Base-by-base conservation (phyloP, 2,888 invertebrate species). In the Temnothorax ravouxi region DNA sequence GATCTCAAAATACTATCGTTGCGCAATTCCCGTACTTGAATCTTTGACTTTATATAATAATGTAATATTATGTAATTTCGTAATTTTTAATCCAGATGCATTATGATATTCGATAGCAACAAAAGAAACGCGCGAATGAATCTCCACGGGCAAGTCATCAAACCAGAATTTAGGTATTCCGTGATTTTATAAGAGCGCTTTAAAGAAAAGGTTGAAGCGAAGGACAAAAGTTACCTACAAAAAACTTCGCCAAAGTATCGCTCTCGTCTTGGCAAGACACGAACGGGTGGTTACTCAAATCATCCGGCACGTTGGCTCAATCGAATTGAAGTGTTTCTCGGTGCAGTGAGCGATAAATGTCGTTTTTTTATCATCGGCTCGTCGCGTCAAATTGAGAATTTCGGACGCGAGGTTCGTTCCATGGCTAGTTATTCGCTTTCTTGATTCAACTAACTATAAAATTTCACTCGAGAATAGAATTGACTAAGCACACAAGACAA, bases 321-420 rank as follows among this genome's bases (percentile, higher is more conserved):
- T 91, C 90, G 85, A 87, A 89, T 90, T 86, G 81, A 87, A 92
- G 92, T 92, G 91, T 91, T 91, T 91, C 91, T 87, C 88, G 84
- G 82, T 91, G 92, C 92, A 90, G 77, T 90, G 84, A 85, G 61
- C 69, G 83, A 82, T 84, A 69, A 85, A 62, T 80, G 71, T 66
- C 85, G 67, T 82, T 89, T 89, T 88, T 88, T 21, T 15, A n/a
- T 6, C 2, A 29, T 76, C 76, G 52, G 47, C 13, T 54, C 21
- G 8, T 56, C 34, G 34, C 41, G 44, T 71, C 47, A 59, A 13
- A 71, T 52, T 34, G 59, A 38, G 67, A 77, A 84, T 85, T 84
- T 84, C 75, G 86, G 64, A 72, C 80, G 66, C 83, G 61, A 87
- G 62, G 67, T 47, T 44, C 25, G 5, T 66, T 44, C 15, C 69